phyloP scores from a whole-genome alignment of 2,797 vertebrate genomes.

The Poliocrania exsul region DNA sequence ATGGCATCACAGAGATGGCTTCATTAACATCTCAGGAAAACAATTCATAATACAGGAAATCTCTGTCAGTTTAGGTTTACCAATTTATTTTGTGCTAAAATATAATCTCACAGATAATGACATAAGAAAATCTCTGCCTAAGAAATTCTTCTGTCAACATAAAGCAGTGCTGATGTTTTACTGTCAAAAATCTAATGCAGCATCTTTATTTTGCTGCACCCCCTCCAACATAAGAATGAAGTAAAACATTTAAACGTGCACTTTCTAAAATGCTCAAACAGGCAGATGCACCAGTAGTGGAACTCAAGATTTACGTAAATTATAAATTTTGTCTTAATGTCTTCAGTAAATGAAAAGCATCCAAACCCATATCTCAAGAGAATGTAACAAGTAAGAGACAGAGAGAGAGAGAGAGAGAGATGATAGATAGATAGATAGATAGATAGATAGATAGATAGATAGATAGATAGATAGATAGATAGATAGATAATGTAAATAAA shows the following conservation, averaged over 20 bases:
- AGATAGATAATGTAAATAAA: background rate
- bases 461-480: no score
- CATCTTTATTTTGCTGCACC: background rate
- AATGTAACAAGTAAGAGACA: background rate
- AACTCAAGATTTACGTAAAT: background rate
- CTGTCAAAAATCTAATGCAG: background rate
- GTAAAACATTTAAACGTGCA: background rate
- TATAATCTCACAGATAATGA: background rate
- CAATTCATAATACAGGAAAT: background rate
- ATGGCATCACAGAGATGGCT: background rate
- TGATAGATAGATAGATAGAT: background rate
- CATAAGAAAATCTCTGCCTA: background rate
- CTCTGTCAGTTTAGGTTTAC: background rate
- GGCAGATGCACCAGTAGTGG: background rate
- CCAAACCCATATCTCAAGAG: background rate
- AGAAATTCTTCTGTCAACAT: background rate
- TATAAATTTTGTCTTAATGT: background rate
- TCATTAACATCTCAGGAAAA: background rate
- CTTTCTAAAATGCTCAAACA: background rate
- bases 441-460: no score
- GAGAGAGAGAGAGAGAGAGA: no score
- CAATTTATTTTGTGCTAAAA: background rate
- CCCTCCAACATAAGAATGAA: background rate
- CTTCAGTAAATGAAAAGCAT: background rate
- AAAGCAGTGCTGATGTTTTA: background rate